Base-by-base conservation (phyloP, 2,797 vertebrate species). In the Oryzias dopingdopingensis region DNA sequence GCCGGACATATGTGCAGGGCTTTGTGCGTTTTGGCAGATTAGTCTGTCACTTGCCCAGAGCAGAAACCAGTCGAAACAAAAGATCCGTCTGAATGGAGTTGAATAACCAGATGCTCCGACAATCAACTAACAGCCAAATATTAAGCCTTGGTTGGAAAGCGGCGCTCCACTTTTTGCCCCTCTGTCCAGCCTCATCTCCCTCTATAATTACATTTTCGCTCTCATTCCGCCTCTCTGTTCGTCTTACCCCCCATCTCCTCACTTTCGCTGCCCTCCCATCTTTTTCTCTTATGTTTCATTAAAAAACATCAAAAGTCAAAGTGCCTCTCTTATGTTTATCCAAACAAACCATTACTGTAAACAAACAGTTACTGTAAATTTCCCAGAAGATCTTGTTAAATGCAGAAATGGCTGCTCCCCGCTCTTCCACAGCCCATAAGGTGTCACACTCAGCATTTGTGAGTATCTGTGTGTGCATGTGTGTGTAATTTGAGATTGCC, bases 361-460 rank as follows among this genome's bases (percentile, higher is more conserved):
- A 89, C 88, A 90, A 89, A 88, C 82, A 84, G 84, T 85, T 86
- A 85, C 83, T 86, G 87, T 87, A 88, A 88, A 90, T 90, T 88
- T 90, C 88, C 88, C 88, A 88, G 86, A 88, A 90, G 88, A 89
- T 88, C 88, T 90, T 89, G 87, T 90, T 90, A 90, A 90, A 90
- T 67, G 77, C 87, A 88, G 82, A 88, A 89, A 89, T 86, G 87
- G 80, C 82, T 82, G 82, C 85, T 84, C 76, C 66, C 71, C 74
- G 71, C 83, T 88, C 84, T 79, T 85, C 79, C 75, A 60, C 73
- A 5, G 82, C 84, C 78, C 82, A 76, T 85, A 79, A 87, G 85
- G 83, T 88, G 87, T 89, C 85, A 81, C 87, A 82, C 86, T 88
- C 87, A 90, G 89, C 86, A 85, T 83, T 88, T 89, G 84, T 81